Percentiles rank a stretch among this genome's conserved stretches.
These are phyloP conservation scores for Nemoura dubitans DNA, from an alignment of 2,888 invertebrate genomes.

Conservation along the genomic window DNA sequence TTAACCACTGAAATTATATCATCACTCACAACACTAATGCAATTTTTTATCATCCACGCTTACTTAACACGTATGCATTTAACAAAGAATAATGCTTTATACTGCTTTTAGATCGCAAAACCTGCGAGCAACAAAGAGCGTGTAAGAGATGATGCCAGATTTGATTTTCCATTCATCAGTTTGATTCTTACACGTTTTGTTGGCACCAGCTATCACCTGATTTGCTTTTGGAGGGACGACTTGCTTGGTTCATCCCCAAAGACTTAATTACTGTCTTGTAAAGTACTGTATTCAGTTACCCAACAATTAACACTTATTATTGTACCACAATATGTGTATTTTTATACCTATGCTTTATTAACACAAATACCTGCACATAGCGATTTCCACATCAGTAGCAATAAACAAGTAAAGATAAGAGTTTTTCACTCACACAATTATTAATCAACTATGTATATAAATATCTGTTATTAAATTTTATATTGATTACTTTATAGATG, in stretches of 20 bases:
- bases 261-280: neutral
- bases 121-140: neutral
- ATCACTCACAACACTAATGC: conserved; percentile 33
- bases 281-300: neutral
- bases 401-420: neutral
- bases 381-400: neutral
- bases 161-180: neutral
- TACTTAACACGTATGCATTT: neutral
- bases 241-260: neutral
- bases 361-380: neutral
- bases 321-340: neutral
- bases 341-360: neutral
- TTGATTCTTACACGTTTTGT: neutral
- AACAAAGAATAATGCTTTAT: neutral
- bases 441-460: neutral
- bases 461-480: neutral
- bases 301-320: neutral
- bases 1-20: conserved; percentile 47
- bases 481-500: neutral
- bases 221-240: neutral
- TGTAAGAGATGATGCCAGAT: neutral
- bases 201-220: neutral
- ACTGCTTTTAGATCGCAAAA: neutral
- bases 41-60: conserved; percentile 40
- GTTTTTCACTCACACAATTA: neutral